Conservation (phyloP, 2,888 invertebrate genomes). For the Ophion slaviceki region DNA sequence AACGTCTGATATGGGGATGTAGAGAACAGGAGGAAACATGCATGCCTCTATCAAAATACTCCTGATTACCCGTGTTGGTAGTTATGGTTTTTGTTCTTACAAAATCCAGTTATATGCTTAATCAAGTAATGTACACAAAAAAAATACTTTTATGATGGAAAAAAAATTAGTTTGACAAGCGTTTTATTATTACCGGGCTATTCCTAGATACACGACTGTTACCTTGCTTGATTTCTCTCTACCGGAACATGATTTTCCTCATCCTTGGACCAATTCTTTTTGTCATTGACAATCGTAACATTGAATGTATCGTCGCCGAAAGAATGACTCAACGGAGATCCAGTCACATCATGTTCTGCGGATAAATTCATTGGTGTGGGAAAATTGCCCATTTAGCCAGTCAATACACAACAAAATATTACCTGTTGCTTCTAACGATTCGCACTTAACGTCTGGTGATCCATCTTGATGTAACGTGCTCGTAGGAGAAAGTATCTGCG, state of each 20-base stretch:
- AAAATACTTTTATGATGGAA: neutral
- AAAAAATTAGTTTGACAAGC: neutral
- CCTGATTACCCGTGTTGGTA: neutral
- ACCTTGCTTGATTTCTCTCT: constrained; percentile 70
- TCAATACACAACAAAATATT: neutral
- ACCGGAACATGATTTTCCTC: constrained; percentile 74
- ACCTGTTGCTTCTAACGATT: constrained; percentile 52
- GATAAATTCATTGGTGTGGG: neutral
- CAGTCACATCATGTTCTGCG: constrained; percentile 72
- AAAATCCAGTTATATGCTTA: neutral
- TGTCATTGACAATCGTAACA: constrained; percentile 64
- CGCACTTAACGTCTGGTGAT: constrained; percentile 6
- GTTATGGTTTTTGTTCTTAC: neutral
- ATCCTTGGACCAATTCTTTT: constrained; percentile 70
- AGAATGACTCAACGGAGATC: constrained; percentile 74
- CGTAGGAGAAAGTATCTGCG: constrained; percentile 26
- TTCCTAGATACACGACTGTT: neutral
- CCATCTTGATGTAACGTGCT: neutral
- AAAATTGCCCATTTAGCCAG: neutral
- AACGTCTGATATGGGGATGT: neutral
- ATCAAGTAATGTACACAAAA: neutral
- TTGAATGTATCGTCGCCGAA: constrained; percentile 71
- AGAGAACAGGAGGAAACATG: no score
- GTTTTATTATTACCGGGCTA: neutral
- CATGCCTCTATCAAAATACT: neutral